phyloP scores from a whole-genome alignment of 2,888 invertebrate genomes.

The Anoplius nigerrimus region DNA sequence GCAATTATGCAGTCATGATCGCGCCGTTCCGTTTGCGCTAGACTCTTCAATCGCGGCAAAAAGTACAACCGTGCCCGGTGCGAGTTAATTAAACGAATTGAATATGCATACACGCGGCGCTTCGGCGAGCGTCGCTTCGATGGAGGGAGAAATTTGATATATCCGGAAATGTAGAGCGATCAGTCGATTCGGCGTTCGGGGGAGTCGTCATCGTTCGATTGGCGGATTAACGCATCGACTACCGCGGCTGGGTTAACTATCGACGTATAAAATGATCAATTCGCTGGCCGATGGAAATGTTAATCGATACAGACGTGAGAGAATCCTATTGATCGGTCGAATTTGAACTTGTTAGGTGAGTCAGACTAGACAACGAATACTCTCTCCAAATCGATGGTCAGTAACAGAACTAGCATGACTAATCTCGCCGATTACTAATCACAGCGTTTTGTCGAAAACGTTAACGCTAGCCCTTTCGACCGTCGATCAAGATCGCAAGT shows the following conservation, averaged over 20 bases:
- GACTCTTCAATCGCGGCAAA: too few species aligned
- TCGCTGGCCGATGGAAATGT: too few species aligned
- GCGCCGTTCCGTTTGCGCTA: background rate
- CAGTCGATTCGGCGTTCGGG: too few species aligned
- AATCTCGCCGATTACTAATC: conserved; percentile 14
- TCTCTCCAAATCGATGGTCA: conserved; percentile 7
- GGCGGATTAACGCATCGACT: too few species aligned
- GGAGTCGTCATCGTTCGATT: too few species aligned
- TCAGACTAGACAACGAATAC: conserved; percentile 7
- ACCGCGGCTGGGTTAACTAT: too few species aligned
- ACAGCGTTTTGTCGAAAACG: background rate
- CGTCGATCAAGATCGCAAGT: conserved; percentile 20
- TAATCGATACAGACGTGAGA: too few species aligned
- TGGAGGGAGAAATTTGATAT: background rate
- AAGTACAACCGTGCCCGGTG: background rate
- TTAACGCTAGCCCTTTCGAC: background rate
- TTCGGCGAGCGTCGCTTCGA: too few species aligned
- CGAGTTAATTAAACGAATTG: background rate
- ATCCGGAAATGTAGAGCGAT: too few species aligned
- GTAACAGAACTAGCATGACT: conserved; percentile 12
- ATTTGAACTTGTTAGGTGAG: too few species aligned
- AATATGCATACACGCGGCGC: background rate
- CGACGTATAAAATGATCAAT: too few species aligned
- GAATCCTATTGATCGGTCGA: too few species aligned
- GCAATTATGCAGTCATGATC: background rate